Percentiles rank a stretch among this genome's conserved stretches.
Evolutionary conservation across 2,113 vertebrate species (phyloP).

Genomic region (Etia nguti): DNA sequence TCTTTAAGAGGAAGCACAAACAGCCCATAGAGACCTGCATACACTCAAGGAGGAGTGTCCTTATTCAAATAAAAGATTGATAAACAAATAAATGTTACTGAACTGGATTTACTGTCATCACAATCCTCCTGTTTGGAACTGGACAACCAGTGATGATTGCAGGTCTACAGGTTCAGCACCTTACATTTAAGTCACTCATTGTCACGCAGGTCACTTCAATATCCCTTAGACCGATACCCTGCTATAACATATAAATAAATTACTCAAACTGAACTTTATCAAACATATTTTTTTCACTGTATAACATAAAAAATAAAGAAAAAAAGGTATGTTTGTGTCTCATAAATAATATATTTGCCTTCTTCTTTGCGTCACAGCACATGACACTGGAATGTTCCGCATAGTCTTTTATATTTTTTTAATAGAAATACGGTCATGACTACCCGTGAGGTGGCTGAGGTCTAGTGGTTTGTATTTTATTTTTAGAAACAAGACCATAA

Average conservation of each 20-base stretch:
- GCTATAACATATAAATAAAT: background rate
- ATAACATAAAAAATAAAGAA: background rate
- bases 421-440: background rate
- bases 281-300: accelerated
- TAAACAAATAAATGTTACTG: background rate
- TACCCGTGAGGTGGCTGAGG: background rate
- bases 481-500: background rate
- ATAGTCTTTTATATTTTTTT: background rate
- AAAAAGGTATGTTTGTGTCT: background rate
- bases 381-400: background rate
- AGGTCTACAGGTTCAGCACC: background rate
- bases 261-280: background rate
- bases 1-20: background rate
- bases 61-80: background rate
- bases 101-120: background rate
- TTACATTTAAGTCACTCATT: background rate
- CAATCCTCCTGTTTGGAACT: background rate
- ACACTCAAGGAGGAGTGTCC: background rate
- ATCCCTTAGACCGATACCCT: background rate
- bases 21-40: background rate
- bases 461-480: background rate
- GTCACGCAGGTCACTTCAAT: background rate
- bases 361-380: background rate
- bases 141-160: background rate
- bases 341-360: accelerated